Base-by-base conservation (phyloP, 2,888 invertebrate genomes). In the Gandaritis pyraliata region DNA sequence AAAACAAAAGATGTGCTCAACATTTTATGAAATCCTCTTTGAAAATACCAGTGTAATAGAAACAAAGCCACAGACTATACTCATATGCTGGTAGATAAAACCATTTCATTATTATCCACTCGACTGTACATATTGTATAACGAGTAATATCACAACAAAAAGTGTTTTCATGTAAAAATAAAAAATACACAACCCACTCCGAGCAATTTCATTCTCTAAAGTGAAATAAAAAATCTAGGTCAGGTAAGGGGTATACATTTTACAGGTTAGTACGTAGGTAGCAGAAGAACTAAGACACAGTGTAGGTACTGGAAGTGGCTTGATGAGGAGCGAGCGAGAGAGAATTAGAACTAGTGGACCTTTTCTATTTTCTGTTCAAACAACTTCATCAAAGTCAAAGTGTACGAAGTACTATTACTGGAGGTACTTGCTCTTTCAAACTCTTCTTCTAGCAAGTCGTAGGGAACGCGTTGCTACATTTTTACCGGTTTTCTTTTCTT, bases 181-280 rank as follows among this genome's bases (percentile, higher is more conserved):
- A 82, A 81, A 82, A 79, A 61, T 70, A 68, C 70, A 72, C 72
- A 72, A 74, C 78, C 78, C 73, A 86, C 88, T 85, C 82, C 83
- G 80, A 85, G 86, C 90, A 89, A 90, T 90, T 90, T 90, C 87
- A 87, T 90, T 86, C 84, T 80, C 77, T 81, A 79, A 81, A 86
- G 86, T 80, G 83, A 82, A 85, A 89, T 90, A 89, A 90, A 88
- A 88, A 90, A 90, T 87, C 86, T 90, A 77, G 90, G 90, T 90
- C 89, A 82, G 74, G 75, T 68, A 74, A 51, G 75, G 80, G 78
- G 73, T 72, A 72, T 72, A 64, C 66, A 73, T 13, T 41, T 39
- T 51, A 41, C 70, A 76, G 51, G 76, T 78, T 80, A 72, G 73
- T 83, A 53, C 33, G 36, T 46, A 23, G 1, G 23, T 23, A 75